Evolutionary conservation across 2,113 vertebrate species (phyloP), one percentile per base, ranked within the genome.

Genomic region (Callionymus lyra): DNA sequence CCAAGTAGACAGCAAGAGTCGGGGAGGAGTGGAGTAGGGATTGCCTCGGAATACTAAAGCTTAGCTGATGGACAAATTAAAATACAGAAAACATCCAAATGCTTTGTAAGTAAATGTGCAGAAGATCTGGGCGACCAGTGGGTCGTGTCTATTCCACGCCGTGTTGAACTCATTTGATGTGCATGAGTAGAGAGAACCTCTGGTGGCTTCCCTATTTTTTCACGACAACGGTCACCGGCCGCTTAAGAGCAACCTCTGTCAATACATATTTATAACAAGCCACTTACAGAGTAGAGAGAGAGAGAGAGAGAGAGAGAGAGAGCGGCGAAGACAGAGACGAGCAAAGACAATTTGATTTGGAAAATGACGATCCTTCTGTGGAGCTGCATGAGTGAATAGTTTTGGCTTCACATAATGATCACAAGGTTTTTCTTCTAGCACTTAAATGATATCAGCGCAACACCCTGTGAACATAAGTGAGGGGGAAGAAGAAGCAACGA

Each of bases 21-120:
- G 55, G 21, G 51, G 31, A 34, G 33, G 18, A 27, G 13, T 17
- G 43, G 41, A 51, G 41, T 45, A 19, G 39, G 46, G 16, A 12
- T 31, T 11, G 34, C 53, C 19, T 50, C 9, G 18, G 49, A 65
- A 65, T 55, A 59, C 43, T 51, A 3, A 9, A 61, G 41, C 46
- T 9, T 18, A 40, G 13, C 41, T 59, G 65, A 53, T 40, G 53
- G 67, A 64, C 60, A 48, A 70, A 55, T 40, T 60, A 43, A 31
- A 62, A 53, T 50, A 16, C 34, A 44, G n/a, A 50, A 38, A 54
- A 4, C 21, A 27, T 27, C 8, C 4, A 27, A 27, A 27, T 27
- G 21, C 21, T 5, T 27, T 4, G 21, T 5, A 5, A 8, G 4
- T 5, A 27, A 4, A 27, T 60, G 53, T 33, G 6, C 43, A 44